phyloP scores from a whole-genome alignment of 2,888 invertebrate species.

The Dimorphilus gyrociliatus region DNA sequence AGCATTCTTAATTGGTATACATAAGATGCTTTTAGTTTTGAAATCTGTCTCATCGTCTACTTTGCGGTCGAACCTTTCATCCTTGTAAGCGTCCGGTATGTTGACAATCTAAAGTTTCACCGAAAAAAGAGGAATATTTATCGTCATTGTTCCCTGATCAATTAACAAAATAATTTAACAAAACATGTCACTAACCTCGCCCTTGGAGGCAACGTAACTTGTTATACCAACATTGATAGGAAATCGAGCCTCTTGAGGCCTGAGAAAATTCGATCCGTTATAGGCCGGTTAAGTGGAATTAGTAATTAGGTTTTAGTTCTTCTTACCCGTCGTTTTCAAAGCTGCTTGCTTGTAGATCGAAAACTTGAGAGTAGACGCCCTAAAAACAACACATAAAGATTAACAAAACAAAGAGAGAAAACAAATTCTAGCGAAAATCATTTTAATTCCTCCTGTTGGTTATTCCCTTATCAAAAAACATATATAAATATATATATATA shows the following conservation, averaged over 20 bases:
- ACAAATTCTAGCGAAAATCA: no score
- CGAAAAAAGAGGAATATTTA: not conserved
- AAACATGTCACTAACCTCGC: conserved; percentile 55
- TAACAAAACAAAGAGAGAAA: no score
- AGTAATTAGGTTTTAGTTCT: no score
- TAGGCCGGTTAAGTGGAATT: no score
- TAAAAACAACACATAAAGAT: no score
- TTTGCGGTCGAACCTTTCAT: conserved; percentile 61
- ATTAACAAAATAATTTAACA: not conserved
- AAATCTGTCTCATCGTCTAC: conserved; percentile 61
- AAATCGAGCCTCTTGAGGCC: conserved; percentile 47
- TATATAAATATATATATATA: no score
- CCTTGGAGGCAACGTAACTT: conserved; percentile 81
- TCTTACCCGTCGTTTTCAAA: conserved; percentile 66
- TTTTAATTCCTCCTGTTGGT: no score
- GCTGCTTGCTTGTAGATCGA: conserved; percentile 80
- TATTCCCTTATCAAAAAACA: no score
- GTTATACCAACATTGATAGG: conserved; percentile 89
- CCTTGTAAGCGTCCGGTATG: conserved; percentile 72
- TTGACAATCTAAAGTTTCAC: conserved; percentile 56
- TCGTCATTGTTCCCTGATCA: not conserved
- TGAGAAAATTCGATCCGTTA: conserved; percentile 10
- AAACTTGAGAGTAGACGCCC: conserved; percentile 63
- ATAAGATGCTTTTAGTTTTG: conserved; percentile 71
- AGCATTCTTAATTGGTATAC: conserved; percentile 90